Conservation (phyloP, 2,888 invertebrate genomes). For the Syritta pipiens region DNA sequence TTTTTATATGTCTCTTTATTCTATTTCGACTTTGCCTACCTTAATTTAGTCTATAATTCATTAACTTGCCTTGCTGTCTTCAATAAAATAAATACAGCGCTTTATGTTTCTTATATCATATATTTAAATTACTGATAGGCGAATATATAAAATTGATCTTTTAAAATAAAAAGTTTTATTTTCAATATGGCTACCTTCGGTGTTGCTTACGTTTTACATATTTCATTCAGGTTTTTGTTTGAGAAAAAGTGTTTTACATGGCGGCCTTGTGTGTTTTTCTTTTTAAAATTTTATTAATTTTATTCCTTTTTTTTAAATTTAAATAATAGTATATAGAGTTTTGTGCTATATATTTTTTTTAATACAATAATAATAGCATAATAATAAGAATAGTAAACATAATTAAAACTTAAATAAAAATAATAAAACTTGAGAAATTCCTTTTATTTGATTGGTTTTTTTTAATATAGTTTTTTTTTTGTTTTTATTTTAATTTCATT, state of each 20-base stretch:
- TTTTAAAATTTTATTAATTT: not conserved
- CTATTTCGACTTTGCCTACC: slow-evolving; percentile 54
- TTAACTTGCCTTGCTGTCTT: slow-evolving; percentile 25
- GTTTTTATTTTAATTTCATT: slow-evolving; percentile 39
- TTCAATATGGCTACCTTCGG: slow-evolving; percentile 55
- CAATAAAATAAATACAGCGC: too few relatives aligned
- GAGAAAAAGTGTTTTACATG: slow-evolving; percentile 48
- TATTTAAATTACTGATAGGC: slow-evolving; percentile 56
- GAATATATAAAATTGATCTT: slow-evolving; percentile 45
- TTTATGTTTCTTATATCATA: slow-evolving; percentile 11
- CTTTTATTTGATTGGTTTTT: slow-evolving; percentile 62
- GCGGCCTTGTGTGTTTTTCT: slow-evolving; percentile 49
- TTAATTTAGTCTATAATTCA: slow-evolving; percentile 46
- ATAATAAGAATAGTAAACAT: slow-evolving; percentile 60
- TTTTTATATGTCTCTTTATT: slow-evolving; percentile 54
- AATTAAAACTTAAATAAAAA: slow-evolving; percentile 66
- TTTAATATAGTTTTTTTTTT: slow-evolving; percentile 20
- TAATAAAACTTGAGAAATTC: slow-evolving; percentile 66
- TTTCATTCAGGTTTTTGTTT: slow-evolving; percentile 3
- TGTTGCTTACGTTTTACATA: slow-evolving; percentile 28
- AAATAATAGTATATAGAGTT: slow-evolving; percentile 67
- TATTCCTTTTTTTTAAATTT: slow-evolving; percentile 40
- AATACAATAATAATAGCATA: slow-evolving; percentile 67
- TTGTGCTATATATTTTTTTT: slow-evolving; percentile 63
- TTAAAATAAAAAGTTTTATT: slow-evolving; percentile 6